phyloP scores from a whole-genome alignment of 2,113 vertebrate genomes.

The Rattus rattus region DNA sequence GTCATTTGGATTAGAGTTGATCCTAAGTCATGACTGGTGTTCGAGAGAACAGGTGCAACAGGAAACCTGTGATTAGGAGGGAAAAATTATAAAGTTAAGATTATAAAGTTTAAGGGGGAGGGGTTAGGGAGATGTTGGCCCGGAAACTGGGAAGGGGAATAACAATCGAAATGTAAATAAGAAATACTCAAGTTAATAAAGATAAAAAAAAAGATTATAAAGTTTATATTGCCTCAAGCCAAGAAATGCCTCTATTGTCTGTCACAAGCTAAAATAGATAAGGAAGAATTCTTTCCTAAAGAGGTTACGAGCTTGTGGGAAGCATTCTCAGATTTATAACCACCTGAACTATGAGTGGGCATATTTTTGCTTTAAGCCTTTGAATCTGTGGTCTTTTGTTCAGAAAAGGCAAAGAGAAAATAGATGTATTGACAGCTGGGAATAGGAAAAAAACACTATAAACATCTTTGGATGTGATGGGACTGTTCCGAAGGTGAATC shows the following conservation, averaged over 20 bases:
- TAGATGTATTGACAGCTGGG: background rate
- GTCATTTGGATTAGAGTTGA: background rate
- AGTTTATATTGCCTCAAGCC: background rate
- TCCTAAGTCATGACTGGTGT: background rate
- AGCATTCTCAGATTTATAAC: background rate
- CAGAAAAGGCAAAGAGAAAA: background rate
- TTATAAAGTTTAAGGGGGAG: no score
- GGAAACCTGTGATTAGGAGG: background rate
- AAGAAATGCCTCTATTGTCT: background rate
- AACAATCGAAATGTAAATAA: no score
- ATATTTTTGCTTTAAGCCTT: background rate
- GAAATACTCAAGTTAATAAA: no score
- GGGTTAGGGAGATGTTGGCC: no score
- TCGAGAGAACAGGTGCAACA: background rate
- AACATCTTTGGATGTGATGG: background rate
- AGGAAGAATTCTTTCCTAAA: background rate
- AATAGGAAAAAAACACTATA: background rate
- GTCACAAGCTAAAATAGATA: background rate
- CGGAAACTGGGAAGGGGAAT: no score
- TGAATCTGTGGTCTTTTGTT: background rate
- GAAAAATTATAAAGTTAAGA: background rate
- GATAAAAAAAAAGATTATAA: background rate
- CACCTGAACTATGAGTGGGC: background rate
- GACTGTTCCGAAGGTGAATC: constrained; percentile 9
- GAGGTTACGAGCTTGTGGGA: background rate